These are phyloP conservation scores for Drosophila tanythrix DNA, from an alignment of 2,888 invertebrate genomes.

Conservation along the genomic window DNA sequence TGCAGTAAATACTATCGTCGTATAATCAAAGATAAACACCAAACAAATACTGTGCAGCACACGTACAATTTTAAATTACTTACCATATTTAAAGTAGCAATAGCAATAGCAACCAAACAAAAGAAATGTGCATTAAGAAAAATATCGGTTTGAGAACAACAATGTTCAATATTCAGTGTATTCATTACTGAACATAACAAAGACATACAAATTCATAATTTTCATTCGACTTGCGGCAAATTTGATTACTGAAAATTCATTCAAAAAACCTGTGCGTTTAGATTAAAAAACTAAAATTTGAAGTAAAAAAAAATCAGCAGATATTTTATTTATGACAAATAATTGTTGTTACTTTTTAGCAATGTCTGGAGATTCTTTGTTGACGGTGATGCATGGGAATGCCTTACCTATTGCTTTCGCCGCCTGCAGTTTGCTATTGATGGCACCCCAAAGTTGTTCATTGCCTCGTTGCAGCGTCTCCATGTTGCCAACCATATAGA, in stretches of 20 bases:
- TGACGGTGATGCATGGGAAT: slow-evolving; percentile 74
- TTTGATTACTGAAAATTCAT: slow-evolving; percentile 18
- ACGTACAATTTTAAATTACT: slow-evolving; percentile 52
- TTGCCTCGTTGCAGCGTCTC: slow-evolving; percentile 86
- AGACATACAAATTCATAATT: slow-evolving; percentile 21
- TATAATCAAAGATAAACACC: slow-evolving; percentile 50
- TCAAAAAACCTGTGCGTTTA: slow-evolving; percentile 27
- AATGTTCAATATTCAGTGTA: slow-evolving; percentile 45
- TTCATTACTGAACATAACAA: slow-evolving; percentile 22
- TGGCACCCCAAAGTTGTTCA: slow-evolving; percentile 86
- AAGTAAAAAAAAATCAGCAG: slow-evolving; percentile 24
- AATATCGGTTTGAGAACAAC: slow-evolving; percentile 57
- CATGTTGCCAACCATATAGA: slow-evolving; percentile 92
- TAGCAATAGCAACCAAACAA: slow-evolving; percentile 13
- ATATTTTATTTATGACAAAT: slow-evolving; percentile 11
- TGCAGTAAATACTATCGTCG: slow-evolving; percentile 27
- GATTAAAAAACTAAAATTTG: slow-evolving; percentile 42
- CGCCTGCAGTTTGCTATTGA: slow-evolving; percentile 85
- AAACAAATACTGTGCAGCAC: slow-evolving; percentile 43
- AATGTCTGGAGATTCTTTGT: not conserved
- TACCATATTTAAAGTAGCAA: slow-evolving; percentile 35
- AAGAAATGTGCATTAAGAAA: slow-evolving; percentile 20
- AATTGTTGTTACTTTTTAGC: not conserved
- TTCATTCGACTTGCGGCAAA: slow-evolving; percentile 29
- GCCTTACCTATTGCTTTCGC: slow-evolving; percentile 86